These are phyloP conservation scores for Drosophila ercepeae DNA, from an alignment of 1,140 invertebrate genomes.

Conservation along the genomic window DNA sequence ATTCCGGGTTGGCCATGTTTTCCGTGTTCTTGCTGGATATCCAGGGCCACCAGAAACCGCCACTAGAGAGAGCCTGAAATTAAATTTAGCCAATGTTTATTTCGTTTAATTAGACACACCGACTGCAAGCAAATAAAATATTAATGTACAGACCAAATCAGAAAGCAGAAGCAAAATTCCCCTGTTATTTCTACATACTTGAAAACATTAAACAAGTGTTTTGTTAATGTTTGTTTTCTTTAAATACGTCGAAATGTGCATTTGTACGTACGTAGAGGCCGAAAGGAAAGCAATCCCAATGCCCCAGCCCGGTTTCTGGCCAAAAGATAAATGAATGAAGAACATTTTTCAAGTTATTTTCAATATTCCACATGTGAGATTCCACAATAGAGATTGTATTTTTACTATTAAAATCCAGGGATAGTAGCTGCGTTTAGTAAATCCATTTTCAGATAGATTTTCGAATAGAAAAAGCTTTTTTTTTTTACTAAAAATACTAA, in stretches of 20 bases:
- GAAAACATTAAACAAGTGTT: constrained; percentile 79
- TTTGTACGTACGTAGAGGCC: constrained; percentile 21
- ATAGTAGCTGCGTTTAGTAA: constrained; percentile 9
- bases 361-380: constrained; percentile 22
- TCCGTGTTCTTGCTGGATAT: constrained; percentile 7
- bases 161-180: constrained; percentile 20
- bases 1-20: constrained; percentile 37
- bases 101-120: constrained; percentile 76
- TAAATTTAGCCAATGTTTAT: constrained; percentile 77
- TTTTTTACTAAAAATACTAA: too few relatives aligned
- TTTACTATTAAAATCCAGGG: constrained; percentile 15
- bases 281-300: constrained; percentile 22
- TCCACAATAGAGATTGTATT: constrained; percentile 29
- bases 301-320: too few relatives aligned
- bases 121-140: constrained; percentile 79
- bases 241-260: constrained; percentile 70
- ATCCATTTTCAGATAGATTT: background rate
- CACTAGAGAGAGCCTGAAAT: constrained; percentile 64
- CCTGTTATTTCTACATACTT: constrained; percentile 67
- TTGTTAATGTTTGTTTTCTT: constrained; percentile 79
- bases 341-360: constrained; percentile 61
- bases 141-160: constrained; percentile 62
- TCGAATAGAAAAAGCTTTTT: background rate
- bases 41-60: constrained; percentile 49
- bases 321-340: constrained; percentile 35